Evolutionary conservation across 2,797 vertebrate genomes (phyloP).

Genomic region (Takifugu rubripes): DNA sequence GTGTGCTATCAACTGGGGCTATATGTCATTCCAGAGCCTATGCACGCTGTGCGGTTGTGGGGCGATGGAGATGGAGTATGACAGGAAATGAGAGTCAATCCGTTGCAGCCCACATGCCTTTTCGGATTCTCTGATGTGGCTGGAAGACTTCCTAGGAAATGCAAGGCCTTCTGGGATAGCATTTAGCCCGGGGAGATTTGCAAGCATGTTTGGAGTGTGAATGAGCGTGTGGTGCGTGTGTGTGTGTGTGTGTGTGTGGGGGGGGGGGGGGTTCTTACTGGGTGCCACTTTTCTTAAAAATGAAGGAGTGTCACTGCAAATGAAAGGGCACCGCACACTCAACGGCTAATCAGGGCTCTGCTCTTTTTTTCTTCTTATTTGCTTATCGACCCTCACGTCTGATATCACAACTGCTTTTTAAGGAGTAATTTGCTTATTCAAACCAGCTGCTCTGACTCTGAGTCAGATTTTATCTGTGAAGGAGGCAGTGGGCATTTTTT

Average conservation of each 20-base stretch:
- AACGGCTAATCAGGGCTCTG: not conserved
- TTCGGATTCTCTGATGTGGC: slow-evolving; percentile 71
- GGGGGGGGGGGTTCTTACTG: slow-evolving; percentile 34
- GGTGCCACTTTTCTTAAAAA: slow-evolving; percentile 43
- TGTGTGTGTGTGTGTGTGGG: slow-evolving; percentile 18
- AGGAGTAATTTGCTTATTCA: too few relatives aligned
- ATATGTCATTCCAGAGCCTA: slow-evolving; percentile 53
- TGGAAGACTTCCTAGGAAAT: slow-evolving; percentile 62
- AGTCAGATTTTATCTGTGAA: too few relatives aligned
- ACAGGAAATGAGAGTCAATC: slow-evolving; percentile 68
- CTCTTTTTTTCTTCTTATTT: slow-evolving; percentile 15
- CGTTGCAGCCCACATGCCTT: slow-evolving; percentile 65
- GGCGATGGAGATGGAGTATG: slow-evolving; percentile 57
- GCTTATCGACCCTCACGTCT: too few relatives aligned
- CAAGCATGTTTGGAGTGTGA: slow-evolving; percentile 38
- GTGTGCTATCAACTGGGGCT: slow-evolving; percentile 41
- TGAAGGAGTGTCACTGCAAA: slow-evolving; percentile 32
- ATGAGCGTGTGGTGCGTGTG: slow-evolving; percentile 25
- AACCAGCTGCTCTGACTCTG: too few relatives aligned
- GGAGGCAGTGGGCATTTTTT: slow-evolving; percentile 3
- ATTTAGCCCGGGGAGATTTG: slow-evolving; percentile 48
- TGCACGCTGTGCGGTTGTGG: slow-evolving; percentile 61
- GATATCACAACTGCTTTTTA: too few relatives aligned
- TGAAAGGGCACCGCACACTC: slow-evolving; percentile 21
- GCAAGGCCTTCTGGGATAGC: slow-evolving; percentile 64